Evolutionary conservation across 2,113 vertebrate species (phyloP).

Genomic region (Serilophus lunatus): DNA sequence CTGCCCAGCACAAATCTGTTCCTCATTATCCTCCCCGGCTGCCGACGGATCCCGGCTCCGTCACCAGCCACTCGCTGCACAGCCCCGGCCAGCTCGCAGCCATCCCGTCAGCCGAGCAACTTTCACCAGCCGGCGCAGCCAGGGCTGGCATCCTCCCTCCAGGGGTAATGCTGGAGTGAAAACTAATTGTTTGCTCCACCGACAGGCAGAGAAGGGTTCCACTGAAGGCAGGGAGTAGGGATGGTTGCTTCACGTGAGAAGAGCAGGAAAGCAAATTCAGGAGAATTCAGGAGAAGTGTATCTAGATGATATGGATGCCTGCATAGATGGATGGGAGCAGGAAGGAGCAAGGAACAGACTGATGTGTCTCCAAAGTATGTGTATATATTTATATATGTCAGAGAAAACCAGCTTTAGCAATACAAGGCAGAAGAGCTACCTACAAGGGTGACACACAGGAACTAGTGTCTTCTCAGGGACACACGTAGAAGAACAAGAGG

Average conservation of each 20-base stretch:
- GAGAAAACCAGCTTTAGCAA: background rate
- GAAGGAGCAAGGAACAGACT: background rate
- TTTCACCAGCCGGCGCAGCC: background rate
- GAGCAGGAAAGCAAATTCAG: accelerated
- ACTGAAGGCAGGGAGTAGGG: background rate
- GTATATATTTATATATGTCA: background rate
- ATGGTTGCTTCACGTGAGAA: accelerated
- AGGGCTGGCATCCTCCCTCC: background rate
- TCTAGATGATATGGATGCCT: background rate
- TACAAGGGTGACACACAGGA: background rate
- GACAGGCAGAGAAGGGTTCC: background rate
- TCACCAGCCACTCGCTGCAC: background rate
- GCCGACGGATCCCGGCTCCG: background rate
- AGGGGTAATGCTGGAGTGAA: background rate
- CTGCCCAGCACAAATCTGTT: conserved; percentile 48
- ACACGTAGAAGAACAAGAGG: background rate
- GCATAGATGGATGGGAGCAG: background rate
- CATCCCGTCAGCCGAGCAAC: background rate
- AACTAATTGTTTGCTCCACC: background rate
- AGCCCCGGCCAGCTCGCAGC: background rate
- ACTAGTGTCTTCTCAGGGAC: background rate
- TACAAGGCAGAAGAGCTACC: background rate
- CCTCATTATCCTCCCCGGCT: conserved; percentile 15
- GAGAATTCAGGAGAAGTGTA: background rate
- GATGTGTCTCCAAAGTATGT: background rate